A percentile compares a stretch with the other conserved stretches of the same genome.
Conservation (phyloP, 2,797 vertebrate genomes). For the Acipenser oxyrinchus region DNA sequence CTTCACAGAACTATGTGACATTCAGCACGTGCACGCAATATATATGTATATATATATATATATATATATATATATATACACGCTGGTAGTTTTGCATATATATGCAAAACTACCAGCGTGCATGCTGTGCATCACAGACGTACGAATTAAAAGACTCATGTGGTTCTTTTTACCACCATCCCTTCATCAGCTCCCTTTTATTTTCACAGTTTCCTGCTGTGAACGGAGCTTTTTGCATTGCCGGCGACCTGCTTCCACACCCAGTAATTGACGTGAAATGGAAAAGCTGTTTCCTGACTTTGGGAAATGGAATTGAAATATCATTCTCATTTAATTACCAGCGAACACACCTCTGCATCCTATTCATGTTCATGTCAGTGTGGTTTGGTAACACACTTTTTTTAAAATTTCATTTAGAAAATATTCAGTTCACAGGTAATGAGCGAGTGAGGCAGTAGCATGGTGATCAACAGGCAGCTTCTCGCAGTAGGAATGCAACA, state of each 20-base stretch:
- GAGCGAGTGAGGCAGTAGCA: conserved; percentile 48
- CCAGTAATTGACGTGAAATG: not conserved
- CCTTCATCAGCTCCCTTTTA: not conserved
- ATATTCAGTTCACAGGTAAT: conserved; percentile 49
- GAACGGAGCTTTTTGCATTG: not conserved
- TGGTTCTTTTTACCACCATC: not conserved
- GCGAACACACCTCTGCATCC: not conserved
- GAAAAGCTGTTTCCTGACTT: not conserved
- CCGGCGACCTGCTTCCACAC: not conserved
- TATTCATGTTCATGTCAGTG: conserved; percentile 13
- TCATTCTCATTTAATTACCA: conserved; percentile 2
- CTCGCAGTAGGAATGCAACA: conserved; percentile 53
- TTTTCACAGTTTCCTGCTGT: not conserved
- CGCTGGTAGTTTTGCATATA: too few relatives aligned
- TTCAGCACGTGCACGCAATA: too few relatives aligned
- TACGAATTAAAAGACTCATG: too few relatives aligned
- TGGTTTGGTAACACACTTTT: conserved; percentile 55
- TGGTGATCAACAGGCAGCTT: conserved; percentile 46
- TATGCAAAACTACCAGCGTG: too few relatives aligned
- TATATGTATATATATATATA: too few relatives aligned
- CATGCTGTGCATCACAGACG: too few relatives aligned
- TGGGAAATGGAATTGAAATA: not conserved
- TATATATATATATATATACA: too few relatives aligned
- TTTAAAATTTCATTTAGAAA: conserved; percentile 47
- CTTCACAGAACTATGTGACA: too few relatives aligned